These are phyloP conservation scores for Aphelinus certus DNA, from an alignment of 1,140 invertebrate genomes.

Conservation along the genomic window DNA sequence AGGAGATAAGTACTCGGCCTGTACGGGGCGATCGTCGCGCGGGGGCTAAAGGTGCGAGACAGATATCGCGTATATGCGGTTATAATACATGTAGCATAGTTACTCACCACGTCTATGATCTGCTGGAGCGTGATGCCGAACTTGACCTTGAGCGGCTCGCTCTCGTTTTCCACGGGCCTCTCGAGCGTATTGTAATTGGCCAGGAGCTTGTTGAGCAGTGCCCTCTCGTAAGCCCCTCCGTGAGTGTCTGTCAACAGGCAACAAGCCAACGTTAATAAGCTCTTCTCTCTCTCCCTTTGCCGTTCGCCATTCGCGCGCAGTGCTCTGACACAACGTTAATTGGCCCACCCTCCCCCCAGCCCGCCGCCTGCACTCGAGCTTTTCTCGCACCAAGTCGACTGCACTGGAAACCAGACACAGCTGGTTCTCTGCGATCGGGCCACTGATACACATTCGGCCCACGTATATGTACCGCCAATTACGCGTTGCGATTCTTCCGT, in stretches of 20 bases:
- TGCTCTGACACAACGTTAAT: too few species aligned
- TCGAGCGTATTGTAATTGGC: conserved; percentile 96
- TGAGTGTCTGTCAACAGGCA: conserved; percentile 72
- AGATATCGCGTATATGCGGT: background rate
- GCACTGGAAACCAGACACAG: too few species aligned
- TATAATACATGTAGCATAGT: background rate
- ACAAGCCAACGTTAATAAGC: conserved; percentile 24
- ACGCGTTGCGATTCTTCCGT: too few species aligned
- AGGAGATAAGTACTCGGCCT: too few species aligned
- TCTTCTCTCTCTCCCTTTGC: too few species aligned
- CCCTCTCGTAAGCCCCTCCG: conserved; percentile 89
- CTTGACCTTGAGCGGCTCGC: conserved; percentile 89
- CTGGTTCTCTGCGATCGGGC: too few species aligned
- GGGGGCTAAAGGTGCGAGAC: background rate
- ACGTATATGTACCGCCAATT: too few species aligned
- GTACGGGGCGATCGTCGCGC: background rate
- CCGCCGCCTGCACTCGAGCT: too few species aligned
- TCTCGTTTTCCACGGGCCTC: conserved; percentile 94
- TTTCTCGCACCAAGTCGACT: too few species aligned
- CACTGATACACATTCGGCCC: too few species aligned
- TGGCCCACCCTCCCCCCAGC: too few species aligned
- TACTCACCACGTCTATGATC: conserved; percentile 97
- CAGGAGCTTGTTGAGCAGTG: conserved; percentile 85
- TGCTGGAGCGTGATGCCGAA: conserved; percentile 97
- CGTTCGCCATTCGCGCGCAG: too few species aligned